These are phyloP conservation scores for Amphilophus citrinellus DNA, from an alignment of 2,113 vertebrate species.

Conservation along the genomic window DNA sequence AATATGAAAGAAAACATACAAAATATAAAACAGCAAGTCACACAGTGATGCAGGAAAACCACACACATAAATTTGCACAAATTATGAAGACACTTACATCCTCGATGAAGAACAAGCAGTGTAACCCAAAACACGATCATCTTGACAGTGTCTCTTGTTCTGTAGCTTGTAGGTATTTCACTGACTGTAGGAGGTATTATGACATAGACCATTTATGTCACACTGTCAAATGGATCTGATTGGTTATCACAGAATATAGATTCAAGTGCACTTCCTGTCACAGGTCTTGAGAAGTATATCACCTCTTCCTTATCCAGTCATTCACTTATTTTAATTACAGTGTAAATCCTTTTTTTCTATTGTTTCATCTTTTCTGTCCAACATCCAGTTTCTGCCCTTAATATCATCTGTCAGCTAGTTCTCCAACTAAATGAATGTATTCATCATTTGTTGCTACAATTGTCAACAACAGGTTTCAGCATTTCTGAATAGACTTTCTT, in stretches of 20 bases:
- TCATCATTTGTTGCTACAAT: neutral
- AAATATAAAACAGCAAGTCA: neutral
- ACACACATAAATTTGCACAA: neutral
- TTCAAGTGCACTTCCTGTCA: neutral
- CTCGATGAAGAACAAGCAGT: slow-evolving; percentile 16
- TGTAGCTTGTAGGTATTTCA: slow-evolving; percentile 2
- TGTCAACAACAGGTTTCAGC: neutral
- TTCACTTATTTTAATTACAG: neutral
- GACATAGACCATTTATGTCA: neutral
- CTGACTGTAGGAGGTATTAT: neutral
- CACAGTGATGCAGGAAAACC: neutral
- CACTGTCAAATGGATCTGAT: neutral
- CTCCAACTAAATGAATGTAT: accelerated
- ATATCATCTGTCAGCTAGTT: neutral
- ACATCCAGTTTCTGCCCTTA: neutral
- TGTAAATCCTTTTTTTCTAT: neutral
- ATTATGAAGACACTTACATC: neutral
- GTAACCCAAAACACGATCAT: slow-evolving; percentile 29
- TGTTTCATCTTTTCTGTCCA: accelerated
- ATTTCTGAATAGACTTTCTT: accelerated
- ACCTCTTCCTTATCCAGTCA: neutral
- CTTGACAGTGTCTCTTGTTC: neutral
- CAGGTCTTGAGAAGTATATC: neutral
- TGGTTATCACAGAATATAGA: neutral
- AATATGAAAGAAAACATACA: accelerated